Percentiles rank a stretch among this genome's conserved stretches.
phyloP scores from a whole-genome alignment of 35 echinoderm and acorn worm species.

The Lytechinus pictus region DNA sequence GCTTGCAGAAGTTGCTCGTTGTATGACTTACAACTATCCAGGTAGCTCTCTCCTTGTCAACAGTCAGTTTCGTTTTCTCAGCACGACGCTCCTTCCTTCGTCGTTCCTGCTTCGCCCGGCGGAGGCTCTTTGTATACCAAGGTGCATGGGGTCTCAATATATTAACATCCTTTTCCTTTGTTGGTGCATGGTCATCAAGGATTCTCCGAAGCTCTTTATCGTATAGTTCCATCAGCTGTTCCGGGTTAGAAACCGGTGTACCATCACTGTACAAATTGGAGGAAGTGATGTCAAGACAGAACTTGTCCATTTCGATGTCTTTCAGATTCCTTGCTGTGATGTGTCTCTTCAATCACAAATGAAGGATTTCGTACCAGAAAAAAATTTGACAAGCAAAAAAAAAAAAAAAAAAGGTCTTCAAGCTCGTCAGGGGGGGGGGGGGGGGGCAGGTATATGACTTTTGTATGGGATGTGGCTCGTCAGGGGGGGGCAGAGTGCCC shows the following conservation, averaged over 20 bases:
- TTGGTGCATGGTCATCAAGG: conserved; percentile 33
- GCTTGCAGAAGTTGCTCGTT: neutral
- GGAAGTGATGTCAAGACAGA: conserved; percentile 39
- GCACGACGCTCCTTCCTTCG: conserved; percentile 30
- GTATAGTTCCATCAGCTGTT: conserved; percentile 9
- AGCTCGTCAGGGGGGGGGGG: too few relatives aligned
- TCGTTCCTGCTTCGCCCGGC: conserved; percentile 40
- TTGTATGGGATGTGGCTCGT: too few relatives aligned
- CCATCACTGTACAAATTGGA: conserved; percentile 24
- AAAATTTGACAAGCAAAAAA: too few relatives aligned
- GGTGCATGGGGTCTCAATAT: conserved; percentile 50
- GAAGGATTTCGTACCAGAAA: too few relatives aligned
- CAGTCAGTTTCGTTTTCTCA: conserved; percentile 36
- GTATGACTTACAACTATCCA: conserved; percentile 19
- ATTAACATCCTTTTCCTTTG: neutral
- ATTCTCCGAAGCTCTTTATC: conserved; percentile 26
- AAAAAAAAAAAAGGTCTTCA: too few relatives aligned
- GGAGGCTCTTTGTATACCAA: conserved; percentile 30
- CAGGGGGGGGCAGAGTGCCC: too few relatives aligned
- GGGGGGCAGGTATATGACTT: too few relatives aligned
- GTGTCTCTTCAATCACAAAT: too few relatives aligned
- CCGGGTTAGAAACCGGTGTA: neutral
- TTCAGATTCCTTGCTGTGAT: conserved; percentile 16
- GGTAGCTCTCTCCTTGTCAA: conserved; percentile 43
- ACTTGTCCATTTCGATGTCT: conserved; percentile 32